Base-by-base conservation (phyloP, 2,888 invertebrate genomes). In the Timema podura region DNA sequence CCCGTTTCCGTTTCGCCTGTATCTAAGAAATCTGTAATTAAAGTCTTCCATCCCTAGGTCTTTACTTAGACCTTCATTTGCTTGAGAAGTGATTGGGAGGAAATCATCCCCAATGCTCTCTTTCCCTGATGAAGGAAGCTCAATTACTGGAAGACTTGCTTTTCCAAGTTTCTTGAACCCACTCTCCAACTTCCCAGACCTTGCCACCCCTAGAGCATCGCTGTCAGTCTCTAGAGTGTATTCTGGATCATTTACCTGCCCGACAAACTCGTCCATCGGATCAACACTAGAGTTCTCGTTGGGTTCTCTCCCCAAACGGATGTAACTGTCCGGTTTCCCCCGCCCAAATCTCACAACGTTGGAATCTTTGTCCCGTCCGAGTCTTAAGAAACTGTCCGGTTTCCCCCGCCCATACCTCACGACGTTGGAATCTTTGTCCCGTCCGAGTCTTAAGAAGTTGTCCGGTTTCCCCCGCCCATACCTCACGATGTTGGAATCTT, bases 271-370 rank as follows among this genome's bases (percentile, higher is more conserved):
- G 3, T 30, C 3, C 2, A 30, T 30, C 30, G 30, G 30, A 30
- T 30, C 30, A 30, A 30, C 3, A 30, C 30, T 30, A 30, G 30
- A 30, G 30, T 30, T 30, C 30, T 30, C 30, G 30, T 30, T 54
- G 69, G 45, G 10, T 11, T 48, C 75, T 0, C 81, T 76, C 0
- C 81, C 81, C 68, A 80, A 80, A 45, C 81, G 76, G 64, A 81
- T 80, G 61, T 80, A 77, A 44, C 79, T 76, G 69, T 80, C 80
- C 7, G 80, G 8, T 47, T 47, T 76, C 61, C 78, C 69, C 6
- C 72, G 67, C 0, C 74, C 74, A 30, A 74, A 65, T 13, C 74
- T 57, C 45, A 74, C 30, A 2, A 30, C 30, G 30, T 30, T 30
- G 30, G 30, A 30, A 30, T 30, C 30, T 30, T 30, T 30, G 30